A percentile compares a stretch with the other conserved stretches of the same genome.
Evolutionary conservation across 2,797 vertebrate genomes (phyloP).

Genomic region (Otolemur crassicaudatus): DNA sequence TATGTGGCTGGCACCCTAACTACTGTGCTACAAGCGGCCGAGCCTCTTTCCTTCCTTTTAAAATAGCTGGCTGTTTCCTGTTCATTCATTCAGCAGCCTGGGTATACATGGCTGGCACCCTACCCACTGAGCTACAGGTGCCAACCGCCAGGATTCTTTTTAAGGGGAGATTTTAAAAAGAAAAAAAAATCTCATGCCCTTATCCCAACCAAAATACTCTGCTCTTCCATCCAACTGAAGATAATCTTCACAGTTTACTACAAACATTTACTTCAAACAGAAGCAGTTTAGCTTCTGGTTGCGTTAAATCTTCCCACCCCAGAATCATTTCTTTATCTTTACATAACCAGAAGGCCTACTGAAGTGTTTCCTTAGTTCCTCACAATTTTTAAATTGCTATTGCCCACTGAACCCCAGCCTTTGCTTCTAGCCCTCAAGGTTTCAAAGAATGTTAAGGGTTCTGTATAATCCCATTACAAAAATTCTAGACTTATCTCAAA

Average conservation of each 20-base stretch:
- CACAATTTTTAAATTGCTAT: conserved; percentile 3
- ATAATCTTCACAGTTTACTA: background rate
- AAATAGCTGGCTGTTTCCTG: too few species aligned
- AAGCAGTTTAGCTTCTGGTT: background rate
- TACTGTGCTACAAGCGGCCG: too few species aligned
- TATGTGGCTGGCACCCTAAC: too few species aligned
- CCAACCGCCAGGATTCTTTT: background rate
- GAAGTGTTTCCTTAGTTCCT: conserved; percentile 23
- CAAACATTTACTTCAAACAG: background rate
- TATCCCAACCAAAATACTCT: conserved; percentile 1
- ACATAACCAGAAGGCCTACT: background rate
- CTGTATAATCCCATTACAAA: background rate
- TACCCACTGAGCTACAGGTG: too few species aligned
- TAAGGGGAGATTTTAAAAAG: background rate
- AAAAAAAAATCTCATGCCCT: background rate
- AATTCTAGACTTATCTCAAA: conserved; percentile 1
- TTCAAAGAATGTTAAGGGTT: background rate
- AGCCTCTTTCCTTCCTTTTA: too few species aligned
- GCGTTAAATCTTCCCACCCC: conserved; percentile 23
- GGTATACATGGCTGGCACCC: too few species aligned
- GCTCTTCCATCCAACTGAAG: background rate
- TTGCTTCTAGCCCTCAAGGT: background rate
- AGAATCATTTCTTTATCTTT: conserved; percentile 12
- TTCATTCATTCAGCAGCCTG: too few species aligned
- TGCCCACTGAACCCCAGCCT: background rate